Percentiles rank a stretch among this genome's conserved stretches.
These are phyloP conservation scores for Corydoras sp. DNA, from an alignment of 2,113 vertebrate species.

Conservation along the genomic window DNA sequence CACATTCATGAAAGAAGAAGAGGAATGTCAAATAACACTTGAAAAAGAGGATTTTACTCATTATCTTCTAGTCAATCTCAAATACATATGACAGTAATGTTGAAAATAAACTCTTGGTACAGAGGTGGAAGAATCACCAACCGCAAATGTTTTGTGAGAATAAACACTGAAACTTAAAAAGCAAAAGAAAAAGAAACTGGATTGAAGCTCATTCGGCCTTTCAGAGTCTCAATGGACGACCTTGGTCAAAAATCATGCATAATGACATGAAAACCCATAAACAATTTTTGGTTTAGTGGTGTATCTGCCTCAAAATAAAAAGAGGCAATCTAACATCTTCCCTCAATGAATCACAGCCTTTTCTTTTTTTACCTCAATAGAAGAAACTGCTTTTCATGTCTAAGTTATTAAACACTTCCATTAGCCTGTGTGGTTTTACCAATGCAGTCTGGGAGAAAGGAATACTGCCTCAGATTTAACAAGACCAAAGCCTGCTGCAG, in stretches of 20 bases:
- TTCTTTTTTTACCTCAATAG: slow-evolving; percentile 57
- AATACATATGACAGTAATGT: slow-evolving; percentile 4
- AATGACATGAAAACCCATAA: slow-evolving; percentile 36
- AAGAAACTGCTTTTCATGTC: slow-evolving; percentile 46
- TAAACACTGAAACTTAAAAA: neutral
- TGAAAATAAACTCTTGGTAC: slow-evolving; percentile 21
- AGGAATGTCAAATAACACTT: neutral
- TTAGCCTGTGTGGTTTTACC: slow-evolving; percentile 19
- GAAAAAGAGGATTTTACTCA: slow-evolving; percentile 20
- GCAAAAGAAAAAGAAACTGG: neutral
- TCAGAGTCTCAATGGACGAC: neutral
- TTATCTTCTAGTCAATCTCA: neutral
- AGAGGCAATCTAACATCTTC: slow-evolving; percentile 39
- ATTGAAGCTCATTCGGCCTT: slow-evolving; percentile 17
- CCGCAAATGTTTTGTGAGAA: slow-evolving; percentile 28
- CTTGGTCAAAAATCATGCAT: slow-evolving; percentile 34
- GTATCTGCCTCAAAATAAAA: too few species aligned
- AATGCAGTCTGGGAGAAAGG: slow-evolving; percentile 36
- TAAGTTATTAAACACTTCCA: slow-evolving; percentile 47
- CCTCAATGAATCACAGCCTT: slow-evolving; percentile 32
- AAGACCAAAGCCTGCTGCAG: slow-evolving; percentile 83
- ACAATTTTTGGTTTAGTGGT: slow-evolving; percentile 17
- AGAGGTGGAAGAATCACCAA: slow-evolving; percentile 7
- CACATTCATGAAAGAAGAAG: slow-evolving; percentile 5
- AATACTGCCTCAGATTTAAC: slow-evolving; percentile 61